Evolutionary conservation across 2,888 invertebrate species (phyloP), one percentile per base, ranked within the genome.

Genomic region (Chelonus formosanus): DNA sequence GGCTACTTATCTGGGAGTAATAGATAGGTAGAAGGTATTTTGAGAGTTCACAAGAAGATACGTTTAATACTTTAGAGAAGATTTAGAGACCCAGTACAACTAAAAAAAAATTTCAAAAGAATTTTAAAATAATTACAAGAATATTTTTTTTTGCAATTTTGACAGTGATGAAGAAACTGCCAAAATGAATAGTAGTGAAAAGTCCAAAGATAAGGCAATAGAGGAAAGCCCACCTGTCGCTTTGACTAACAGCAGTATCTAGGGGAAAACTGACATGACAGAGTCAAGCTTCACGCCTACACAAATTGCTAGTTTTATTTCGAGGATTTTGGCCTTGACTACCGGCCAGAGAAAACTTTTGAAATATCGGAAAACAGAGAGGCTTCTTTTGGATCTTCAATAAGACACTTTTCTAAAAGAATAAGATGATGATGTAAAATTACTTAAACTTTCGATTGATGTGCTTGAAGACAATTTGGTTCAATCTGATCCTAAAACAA

Each of bases 291-390:
- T 44, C 4, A 70, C 79, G 77, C 80, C 80, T 70, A 80, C 80
- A 79, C 78, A 47, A 70, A 80, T 77, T 79, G 76, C 76, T 79
- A 72, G 74, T 73, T 78, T 80, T 80, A 80, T 80, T 80, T 80
- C 78, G 76, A 79, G 79, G 78, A 76, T 70, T 75, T 76, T 80
- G 78, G 79, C 80, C 80, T 80, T 80, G 79, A 75, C 75, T 78
- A 73, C 73, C 73, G 76, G 80, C 80, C 80, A 80, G 79, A 79
- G 78, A 79, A 80, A 79, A 80, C 78, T 80, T 79, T 78, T 79
- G 79, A 77, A 78, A 80, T 79, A 79, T 77, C 78, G 70, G 71
- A 73, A 71, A 73, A 74, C 55, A 55, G 50, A 67, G 68, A 55
- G 70, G 55, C 70, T 72, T 68, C 67, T 72, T 45, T 44, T 64